Conservation (phyloP, 2,888 invertebrate species). For the Lepidocyrtinus sp. region DNA sequence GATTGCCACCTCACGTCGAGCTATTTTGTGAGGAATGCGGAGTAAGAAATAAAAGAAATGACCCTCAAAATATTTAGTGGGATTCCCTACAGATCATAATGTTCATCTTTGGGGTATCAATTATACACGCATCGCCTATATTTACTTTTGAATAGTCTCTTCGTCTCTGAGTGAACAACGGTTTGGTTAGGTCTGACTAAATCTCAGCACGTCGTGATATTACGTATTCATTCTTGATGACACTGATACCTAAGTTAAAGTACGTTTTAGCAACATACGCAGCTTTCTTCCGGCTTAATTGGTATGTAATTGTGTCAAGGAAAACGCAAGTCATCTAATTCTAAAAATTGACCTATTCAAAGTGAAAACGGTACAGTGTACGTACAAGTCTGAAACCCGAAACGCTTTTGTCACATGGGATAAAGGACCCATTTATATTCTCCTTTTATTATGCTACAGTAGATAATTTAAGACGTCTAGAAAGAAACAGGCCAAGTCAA, state of each 20-base stretch:
- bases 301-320: slow-evolving; percentile 42
- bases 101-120: background rate
- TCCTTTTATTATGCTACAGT: background rate
- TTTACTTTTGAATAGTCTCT: background rate
- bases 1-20: background rate
- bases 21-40: background rate
- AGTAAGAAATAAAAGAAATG: slow-evolving; percentile 1
- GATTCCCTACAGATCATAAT: slow-evolving; percentile 11
- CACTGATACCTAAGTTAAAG: background rate
- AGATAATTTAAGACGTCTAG: background rate
- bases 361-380: background rate
- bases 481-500: slow-evolving; percentile 38
- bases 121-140: background rate
- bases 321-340: slow-evolving; percentile 44
- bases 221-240: background rate
- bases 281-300: slow-evolving; percentile 39
- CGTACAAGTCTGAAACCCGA: background rate
- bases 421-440: background rate
- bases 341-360: background rate
- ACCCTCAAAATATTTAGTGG: slow-evolving; percentile 24
- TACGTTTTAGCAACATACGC: background rate
- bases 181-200: no score
- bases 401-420: background rate
- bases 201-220: no score
- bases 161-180: background rate